These are phyloP conservation scores for Rhyacophila evoluta DNA, from an alignment of 2,888 invertebrate species.

Conservation along the genomic window DNA sequence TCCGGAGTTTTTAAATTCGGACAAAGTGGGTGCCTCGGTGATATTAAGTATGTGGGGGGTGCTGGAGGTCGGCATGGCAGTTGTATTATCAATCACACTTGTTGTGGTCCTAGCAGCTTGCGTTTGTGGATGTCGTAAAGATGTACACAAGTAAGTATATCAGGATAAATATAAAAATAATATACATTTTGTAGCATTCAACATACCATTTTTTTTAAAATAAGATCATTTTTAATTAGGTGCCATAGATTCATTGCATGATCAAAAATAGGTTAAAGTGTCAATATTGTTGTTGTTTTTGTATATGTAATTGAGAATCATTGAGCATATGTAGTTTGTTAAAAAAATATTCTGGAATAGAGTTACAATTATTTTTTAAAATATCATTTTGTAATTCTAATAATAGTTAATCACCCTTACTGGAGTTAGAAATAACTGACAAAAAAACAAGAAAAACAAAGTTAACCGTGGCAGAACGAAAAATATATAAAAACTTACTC, in stretches of 20 bases:
- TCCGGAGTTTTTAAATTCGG: slow-evolving; percentile 28
- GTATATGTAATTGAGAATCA: too few species aligned
- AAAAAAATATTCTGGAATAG: too few species aligned
- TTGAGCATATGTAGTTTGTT: too few species aligned
- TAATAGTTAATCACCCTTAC: too few species aligned
- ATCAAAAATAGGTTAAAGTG: neutral
- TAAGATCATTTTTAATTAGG: neutral
- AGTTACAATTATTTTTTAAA: too few species aligned
- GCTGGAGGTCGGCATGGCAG: slow-evolving; percentile 65
- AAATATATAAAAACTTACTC: too few species aligned
- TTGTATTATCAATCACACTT: slow-evolving; percentile 66
- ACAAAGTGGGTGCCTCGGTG: slow-evolving; percentile 39
- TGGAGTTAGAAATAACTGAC: too few species aligned
- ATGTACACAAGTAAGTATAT: slow-evolving; percentile 77
- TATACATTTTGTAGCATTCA: neutral
- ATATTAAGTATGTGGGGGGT: slow-evolving; percentile 63
- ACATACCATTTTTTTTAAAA: neutral
- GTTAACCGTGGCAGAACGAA: too few species aligned
- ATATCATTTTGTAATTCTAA: too few species aligned
- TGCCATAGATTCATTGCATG: neutral
- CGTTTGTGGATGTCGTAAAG: slow-evolving; percentile 81
- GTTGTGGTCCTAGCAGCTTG: slow-evolving; percentile 73
- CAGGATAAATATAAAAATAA: neutral
- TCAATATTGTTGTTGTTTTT: neutral
- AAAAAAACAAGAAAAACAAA: too few species aligned